These are phyloP conservation scores for Pygocentrus nattereri DNA, from an alignment of 2,797 vertebrate species.

Conservation along the genomic window DNA sequence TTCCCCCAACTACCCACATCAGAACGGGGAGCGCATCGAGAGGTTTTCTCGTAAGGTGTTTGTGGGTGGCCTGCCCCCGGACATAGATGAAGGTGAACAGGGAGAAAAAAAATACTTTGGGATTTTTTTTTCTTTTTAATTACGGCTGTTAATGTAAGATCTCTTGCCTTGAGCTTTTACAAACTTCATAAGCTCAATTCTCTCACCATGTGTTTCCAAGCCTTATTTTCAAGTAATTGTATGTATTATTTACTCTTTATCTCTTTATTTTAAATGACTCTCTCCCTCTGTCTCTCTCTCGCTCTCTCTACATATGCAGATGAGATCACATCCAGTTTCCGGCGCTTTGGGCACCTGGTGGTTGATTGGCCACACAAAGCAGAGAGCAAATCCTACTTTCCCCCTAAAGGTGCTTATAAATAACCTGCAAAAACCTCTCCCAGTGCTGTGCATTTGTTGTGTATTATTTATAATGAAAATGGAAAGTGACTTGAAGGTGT, in stretches of 20 bases:
- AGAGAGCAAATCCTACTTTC: slow-evolving; percentile 99
- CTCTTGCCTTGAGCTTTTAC: background rate
- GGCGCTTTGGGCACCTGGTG: slow-evolving; percentile 96
- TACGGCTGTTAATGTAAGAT: background rate
- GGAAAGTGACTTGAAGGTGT: too few relatives aligned
- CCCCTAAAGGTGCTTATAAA: slow-evolving; percentile 92
- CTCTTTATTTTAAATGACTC: background rate
- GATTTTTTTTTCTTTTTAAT: background rate
- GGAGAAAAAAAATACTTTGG: background rate
- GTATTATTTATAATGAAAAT: too few relatives aligned
- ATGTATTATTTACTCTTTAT: background rate
- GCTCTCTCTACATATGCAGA: slow-evolving; percentile 73
- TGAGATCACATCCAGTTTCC: slow-evolving; percentile 98
- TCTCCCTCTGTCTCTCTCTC: background rate
- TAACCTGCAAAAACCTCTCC: too few relatives aligned
- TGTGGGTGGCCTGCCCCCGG: slow-evolving; percentile 95
- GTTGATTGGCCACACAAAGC: slow-evolving; percentile 99
- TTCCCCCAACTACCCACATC: slow-evolving; percentile 92
- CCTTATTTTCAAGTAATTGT: background rate
- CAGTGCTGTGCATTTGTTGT: too few relatives aligned
- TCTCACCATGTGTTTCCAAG: background rate
- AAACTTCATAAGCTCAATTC: background rate
- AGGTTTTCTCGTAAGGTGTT: slow-evolving; percentile 98
- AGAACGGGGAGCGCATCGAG: slow-evolving; percentile 95
- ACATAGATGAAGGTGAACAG: slow-evolving; percentile 94